Evolutionary conservation across 35 echinoderm and acorn worm species (phyloP).

Genomic region (Anneissia japonica): DNA sequence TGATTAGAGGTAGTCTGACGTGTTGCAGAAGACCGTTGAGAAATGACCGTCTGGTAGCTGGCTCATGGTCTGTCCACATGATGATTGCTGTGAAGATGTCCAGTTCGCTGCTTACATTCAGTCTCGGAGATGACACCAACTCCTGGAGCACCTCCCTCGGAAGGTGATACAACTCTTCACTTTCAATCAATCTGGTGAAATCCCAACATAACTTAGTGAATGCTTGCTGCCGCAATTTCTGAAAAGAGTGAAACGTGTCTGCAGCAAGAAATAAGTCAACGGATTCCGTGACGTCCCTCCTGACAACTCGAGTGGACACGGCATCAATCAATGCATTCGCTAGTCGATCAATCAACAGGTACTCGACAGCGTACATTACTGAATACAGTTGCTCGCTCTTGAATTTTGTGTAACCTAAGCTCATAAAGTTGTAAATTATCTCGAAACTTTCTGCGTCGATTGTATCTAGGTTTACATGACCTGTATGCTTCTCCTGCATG

Average conservation of each 20-base stretch:
- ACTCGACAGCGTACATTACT: not conserved
- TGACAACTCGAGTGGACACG: not conserved
- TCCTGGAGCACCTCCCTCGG: not conserved
- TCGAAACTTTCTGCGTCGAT: not conserved
- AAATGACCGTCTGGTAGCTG: not conserved
- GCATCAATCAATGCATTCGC: not conserved
- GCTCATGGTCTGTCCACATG: not conserved
- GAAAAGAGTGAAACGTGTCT: not conserved
- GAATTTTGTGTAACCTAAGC: not conserved
- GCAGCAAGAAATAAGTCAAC: not conserved
- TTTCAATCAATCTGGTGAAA: not conserved
- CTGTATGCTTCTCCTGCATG: not conserved
- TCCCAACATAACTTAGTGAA: not conserved
- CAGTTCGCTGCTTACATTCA: not conserved
- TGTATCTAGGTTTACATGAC: not conserved
- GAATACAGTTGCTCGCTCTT: not conserved
- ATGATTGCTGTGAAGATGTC: not conserved
- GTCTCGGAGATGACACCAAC: not conserved
- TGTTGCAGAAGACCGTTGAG: not conserved
- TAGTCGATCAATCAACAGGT: not conserved
- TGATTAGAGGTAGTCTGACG: not conserved
- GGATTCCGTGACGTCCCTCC: not conserved
- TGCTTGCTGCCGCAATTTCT: not conserved
- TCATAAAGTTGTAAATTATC: not conserved
- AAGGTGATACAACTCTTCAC: not conserved